Conservation (phyloP, 2,888 invertebrate species). For the Brenthis ino region DNA sequence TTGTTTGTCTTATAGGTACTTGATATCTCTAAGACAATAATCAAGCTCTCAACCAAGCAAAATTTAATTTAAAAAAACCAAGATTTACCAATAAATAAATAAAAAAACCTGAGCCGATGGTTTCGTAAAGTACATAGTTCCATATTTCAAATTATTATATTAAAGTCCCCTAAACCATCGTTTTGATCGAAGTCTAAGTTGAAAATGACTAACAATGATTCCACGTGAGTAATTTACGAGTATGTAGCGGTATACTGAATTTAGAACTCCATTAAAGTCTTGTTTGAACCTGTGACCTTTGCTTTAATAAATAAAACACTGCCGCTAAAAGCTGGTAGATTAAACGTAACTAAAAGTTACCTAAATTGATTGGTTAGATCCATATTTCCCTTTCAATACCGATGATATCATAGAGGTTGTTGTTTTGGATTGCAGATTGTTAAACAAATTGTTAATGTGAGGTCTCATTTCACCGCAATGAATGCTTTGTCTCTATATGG, state of each 20-base stretch:
- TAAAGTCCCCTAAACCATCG: neutral
- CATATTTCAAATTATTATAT: no score
- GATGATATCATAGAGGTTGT: conserved; percentile 19
- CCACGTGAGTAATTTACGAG: conserved; percentile 13
- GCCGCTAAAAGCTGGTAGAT: conserved; percentile 1
- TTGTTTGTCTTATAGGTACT: no score
- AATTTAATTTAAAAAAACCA: no score
- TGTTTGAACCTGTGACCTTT: conserved; percentile 12
- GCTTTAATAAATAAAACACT: conserved; percentile 13
- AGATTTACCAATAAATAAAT: no score
- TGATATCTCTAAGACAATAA: no score
- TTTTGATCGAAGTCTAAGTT: conserved; percentile 2
- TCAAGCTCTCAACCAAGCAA: no score
- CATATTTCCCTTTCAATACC: neutral
- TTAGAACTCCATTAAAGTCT: conserved; percentile 14
- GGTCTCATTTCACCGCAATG: conserved; percentile 32
- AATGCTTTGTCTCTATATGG: conserved; percentile 44
- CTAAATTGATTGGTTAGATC: neutral
- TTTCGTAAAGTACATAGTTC: no score
- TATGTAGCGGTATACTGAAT: conserved; percentile 13
- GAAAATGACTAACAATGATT: conserved; percentile 14
- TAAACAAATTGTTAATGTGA: conserved; percentile 10
- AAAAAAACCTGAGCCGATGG: no score
- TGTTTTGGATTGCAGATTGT: conserved; percentile 21
- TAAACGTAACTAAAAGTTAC: neutral